A percentile compares a stretch with the other conserved stretches of the same genome.
phyloP scores from a whole-genome alignment of 2,888 invertebrate genomes.

The Clitarchus hookeri region DNA sequence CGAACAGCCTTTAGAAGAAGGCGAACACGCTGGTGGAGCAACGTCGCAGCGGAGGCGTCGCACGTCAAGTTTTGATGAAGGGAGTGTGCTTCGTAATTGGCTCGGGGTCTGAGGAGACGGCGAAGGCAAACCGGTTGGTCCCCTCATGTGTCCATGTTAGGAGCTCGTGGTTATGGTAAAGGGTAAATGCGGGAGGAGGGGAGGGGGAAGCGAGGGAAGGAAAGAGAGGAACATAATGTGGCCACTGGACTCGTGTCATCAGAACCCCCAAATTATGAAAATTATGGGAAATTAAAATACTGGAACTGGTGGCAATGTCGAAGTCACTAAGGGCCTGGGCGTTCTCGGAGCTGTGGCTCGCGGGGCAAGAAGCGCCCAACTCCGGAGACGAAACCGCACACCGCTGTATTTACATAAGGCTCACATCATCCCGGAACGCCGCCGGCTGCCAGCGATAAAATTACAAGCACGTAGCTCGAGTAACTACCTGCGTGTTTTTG shows the following conservation, averaged over 20 bases:
- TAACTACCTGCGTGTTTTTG: too few relatives aligned
- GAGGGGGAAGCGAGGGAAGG: background rate
- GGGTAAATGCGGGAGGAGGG: background rate
- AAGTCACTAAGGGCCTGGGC: background rate
- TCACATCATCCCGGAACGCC: too few relatives aligned
- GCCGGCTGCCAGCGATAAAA: too few relatives aligned
- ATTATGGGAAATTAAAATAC: conserved; percentile 31
- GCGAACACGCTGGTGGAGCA: background rate
- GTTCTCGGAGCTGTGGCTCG: too few relatives aligned
- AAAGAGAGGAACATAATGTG: conserved; percentile 14
- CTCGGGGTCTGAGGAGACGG: background rate
- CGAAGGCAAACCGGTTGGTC: background rate
- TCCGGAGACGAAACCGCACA: too few relatives aligned
- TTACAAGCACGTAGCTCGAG: too few relatives aligned
- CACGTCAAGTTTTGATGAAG: conserved; percentile 9
- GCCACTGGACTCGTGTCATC: conserved; percentile 27
- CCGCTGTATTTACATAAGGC: too few relatives aligned
- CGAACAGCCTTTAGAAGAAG: too few relatives aligned
- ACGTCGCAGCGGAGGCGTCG: background rate
- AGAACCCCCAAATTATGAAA: conserved; percentile 30
- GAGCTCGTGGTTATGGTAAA: background rate
- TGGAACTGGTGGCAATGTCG: conserved; percentile 25
- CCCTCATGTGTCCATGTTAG: conserved; percentile 21
- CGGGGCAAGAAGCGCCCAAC: too few relatives aligned
- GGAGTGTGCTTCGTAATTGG: background rate